Percentiles rank a stretch among this genome's conserved stretches.
Conservation (phyloP, 2,113 vertebrate species). For the Progne subis region DNA sequence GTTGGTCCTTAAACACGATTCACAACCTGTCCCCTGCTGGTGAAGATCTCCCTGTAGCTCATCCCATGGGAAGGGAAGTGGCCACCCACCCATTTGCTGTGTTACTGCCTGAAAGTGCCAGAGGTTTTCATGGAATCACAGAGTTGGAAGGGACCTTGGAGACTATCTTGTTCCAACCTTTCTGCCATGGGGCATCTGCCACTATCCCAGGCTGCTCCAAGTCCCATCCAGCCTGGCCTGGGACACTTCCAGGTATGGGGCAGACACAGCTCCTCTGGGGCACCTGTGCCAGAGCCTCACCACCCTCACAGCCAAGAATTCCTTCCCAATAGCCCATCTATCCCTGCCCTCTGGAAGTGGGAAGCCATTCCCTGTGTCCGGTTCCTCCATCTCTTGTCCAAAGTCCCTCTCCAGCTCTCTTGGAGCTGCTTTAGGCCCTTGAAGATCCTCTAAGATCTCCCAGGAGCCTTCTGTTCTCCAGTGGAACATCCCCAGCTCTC, state of each 20-base stretch:
- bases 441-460: rapidly evolving
- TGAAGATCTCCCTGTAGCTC: background rate
- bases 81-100: background rate
- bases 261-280: background rate
- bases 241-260: background rate
- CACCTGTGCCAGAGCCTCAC: rapidly evolving
- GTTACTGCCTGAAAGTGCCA: background rate
- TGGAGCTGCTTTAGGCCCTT: background rate
- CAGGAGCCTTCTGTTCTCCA: background rate
- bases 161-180: background rate
- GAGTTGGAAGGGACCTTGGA: background rate
- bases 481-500: rapidly evolving
- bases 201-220: rapidly evolving
- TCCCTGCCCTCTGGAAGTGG: rapidly evolving
- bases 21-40: background rate
- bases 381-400: rapidly evolving
- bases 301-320: background rate
- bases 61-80: background rate
- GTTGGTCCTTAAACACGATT: background rate
- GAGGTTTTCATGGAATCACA: background rate
- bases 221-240: rapidly evolving
- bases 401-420: background rate
- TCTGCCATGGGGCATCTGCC: background rate
- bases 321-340: background rate
- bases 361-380: background rate